Conservation (phyloP, 2,113 vertebrate species). For the Castor canadensis region DNA sequence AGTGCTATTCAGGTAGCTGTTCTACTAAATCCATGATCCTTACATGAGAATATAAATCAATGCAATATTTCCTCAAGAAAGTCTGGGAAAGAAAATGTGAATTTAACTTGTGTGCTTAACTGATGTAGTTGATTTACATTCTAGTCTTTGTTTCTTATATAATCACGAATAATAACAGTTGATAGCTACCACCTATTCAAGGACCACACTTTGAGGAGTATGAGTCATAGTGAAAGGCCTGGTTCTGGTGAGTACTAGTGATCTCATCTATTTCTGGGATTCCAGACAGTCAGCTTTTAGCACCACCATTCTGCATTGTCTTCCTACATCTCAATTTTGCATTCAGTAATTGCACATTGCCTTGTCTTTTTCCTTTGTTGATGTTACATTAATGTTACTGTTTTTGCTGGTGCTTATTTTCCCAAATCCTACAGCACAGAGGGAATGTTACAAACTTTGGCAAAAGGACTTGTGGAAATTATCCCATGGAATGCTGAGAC, state of each 20-base stretch:
- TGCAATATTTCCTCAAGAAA: not conserved
- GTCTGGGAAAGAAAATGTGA: not conserved
- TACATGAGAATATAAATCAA: not conserved
- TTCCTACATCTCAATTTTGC: not conserved
- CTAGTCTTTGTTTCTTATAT: not conserved
- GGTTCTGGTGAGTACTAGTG: not conserved
- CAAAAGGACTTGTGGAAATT: not conserved
- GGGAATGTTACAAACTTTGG: not conserved
- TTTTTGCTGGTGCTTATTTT: not conserved
- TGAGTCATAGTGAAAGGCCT: not conserved
- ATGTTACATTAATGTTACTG: not conserved
- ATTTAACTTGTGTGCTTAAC: not conserved
- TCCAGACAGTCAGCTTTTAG: not conserved
- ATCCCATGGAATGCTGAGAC: not conserved
- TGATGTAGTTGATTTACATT: not conserved
- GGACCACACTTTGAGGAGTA: not conserved
- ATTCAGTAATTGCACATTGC: not conserved
- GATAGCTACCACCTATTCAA: not conserved
- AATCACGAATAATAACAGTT: not conserved
- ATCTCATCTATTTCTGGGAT: not conserved
- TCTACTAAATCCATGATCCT: not conserved
- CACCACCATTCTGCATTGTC: not conserved
- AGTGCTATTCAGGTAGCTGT: not conserved
- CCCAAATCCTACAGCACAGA: not conserved
- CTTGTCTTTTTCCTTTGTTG: not conserved